A percentile compares a stretch with the other conserved stretches of the same genome.
These are phyloP conservation scores for Uropetala carovei DNA, from an alignment of 2,888 invertebrate species.

Conservation along the genomic window DNA sequence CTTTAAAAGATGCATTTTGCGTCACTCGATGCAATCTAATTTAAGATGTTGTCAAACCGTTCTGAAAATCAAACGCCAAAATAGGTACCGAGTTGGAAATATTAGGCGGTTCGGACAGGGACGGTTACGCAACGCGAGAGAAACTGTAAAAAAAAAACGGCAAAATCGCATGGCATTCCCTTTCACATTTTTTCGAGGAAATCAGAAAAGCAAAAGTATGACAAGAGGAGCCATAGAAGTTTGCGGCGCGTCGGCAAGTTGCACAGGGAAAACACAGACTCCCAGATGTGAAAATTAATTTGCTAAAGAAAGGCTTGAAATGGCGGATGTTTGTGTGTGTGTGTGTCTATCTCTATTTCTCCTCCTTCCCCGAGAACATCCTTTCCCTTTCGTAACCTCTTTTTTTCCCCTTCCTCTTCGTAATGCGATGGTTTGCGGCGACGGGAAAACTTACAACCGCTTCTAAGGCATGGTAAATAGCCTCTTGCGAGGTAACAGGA, in stretches of 20 bases:
- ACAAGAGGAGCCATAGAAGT: not conserved
- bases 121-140: too few species aligned
- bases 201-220: not conserved
- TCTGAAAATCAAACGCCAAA: too few species aligned
- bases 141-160: too few species aligned
- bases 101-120: too few species aligned
- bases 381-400: not conserved
- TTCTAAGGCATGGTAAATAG: not conserved
- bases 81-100: too few species aligned
- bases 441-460: not conserved
- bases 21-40: too few species aligned
- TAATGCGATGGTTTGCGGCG: constrained; percentile 7
- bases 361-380: not conserved
- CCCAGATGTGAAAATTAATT: not conserved
- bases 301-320: not conserved
- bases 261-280: not conserved
- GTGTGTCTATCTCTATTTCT: not conserved
- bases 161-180: too few species aligned
- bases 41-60: too few species aligned
- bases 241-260: not conserved
- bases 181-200: not conserved
- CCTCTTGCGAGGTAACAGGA: not conserved
- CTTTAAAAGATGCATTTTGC: too few species aligned
- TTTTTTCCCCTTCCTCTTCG: not conserved
- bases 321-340: not conserved